Base-by-base conservation (phyloP, 35 echinoderm and acorn worm species). In the Apostichopus japonicus region DNA sequence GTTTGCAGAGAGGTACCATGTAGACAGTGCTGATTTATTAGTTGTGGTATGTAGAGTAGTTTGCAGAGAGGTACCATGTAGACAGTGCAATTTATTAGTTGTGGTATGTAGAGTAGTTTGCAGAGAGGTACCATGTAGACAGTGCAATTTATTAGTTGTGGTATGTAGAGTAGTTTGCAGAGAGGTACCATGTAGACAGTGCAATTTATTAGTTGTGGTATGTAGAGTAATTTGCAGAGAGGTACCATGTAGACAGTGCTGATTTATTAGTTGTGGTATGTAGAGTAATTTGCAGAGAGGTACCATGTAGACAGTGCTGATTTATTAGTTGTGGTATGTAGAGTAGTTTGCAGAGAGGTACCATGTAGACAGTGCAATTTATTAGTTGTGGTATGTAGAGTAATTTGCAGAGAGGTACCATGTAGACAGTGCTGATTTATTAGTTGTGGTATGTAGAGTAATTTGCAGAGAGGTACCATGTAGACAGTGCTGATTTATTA, bases 301-400 rank as follows among this genome's bases (percentile, higher is more conserved):
- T 67, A 67, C 19, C 63, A 67, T 67, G 19, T 19, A 67, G 19
- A 67, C 6, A 67, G 63, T 67, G 19, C 63, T 67, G 33, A 44
- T 44, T 44, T 44, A 44, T 44, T 44, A 44, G 33, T 44, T 44
- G 33, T 44, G 33, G 33, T 44, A 44, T 44, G 33, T 44, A 44
- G 33, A 44, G 33, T 44, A 44, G 4, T 44, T 44, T 44, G 33
- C 33, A 44, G 2, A 44, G 33, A 44, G 33, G 33, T 44, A 44
- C 33, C 33, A 44, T 44, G 33, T 67, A 19, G 19, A 67, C 19
- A 67, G 63, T 67, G 63, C 63, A 9, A 11, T 67, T 67, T 19
- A 11, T 67, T 65, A n/a, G n/a, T n/a, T n/a, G 19, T n/a, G 79
- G 79, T 83, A 83, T 54, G 79, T 83, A 5, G n/a, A n/a, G n/a